Percentiles rank a stretch among this genome's conserved stretches.
phyloP scores from a whole-genome alignment of 1,140 invertebrate species.

The Panagrolaimus sp. region DNA sequence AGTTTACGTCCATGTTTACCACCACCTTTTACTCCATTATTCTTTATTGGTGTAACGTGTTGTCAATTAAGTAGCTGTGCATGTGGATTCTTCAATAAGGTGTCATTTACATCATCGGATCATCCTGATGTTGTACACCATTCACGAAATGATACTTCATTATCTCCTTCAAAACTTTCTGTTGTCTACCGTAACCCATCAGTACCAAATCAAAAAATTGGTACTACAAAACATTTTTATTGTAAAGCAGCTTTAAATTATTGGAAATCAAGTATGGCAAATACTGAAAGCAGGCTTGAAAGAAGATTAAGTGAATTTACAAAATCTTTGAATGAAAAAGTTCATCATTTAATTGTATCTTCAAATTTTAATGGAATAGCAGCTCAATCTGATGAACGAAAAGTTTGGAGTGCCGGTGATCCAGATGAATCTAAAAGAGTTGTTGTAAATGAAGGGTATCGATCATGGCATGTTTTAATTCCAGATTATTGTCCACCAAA shows the following conservation, averaged over 20 bases:
- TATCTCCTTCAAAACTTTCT: constrained; percentile 19
- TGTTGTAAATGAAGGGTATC: background rate
- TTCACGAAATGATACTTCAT: constrained; percentile 10
- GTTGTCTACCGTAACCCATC: constrained; percentile 45
- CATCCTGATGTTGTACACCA: constrained; percentile 5
- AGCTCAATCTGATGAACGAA: constrained; percentile 8
- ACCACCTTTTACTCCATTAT: constrained; percentile 51
- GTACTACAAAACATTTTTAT: constrained; percentile 22
- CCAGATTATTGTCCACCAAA: constrained; percentile 27
- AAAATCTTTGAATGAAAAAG: constrained; percentile 7
- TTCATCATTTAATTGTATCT: constrained; percentile 21
- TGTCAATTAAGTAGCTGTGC: constrained; percentile 20
- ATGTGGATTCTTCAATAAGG: constrained; percentile 6
- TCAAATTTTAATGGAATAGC: background rate
- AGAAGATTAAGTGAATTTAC: background rate
- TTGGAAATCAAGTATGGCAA: constrained; percentile 14
- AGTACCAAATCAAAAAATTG: constrained; percentile 30
- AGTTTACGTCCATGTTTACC: constrained; percentile 48
- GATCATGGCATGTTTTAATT: constrained; percentile 18
- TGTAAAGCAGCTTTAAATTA: constrained; percentile 26
- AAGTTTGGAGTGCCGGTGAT: background rate
- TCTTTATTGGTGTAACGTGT: constrained; percentile 34
- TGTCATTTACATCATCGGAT: constrained; percentile 20
- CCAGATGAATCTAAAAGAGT: background rate
- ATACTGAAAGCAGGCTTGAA: background rate